These are phyloP conservation scores for Melolontha melolontha DNA, from an alignment of 2,888 invertebrate species.

Conservation along the genomic window DNA sequence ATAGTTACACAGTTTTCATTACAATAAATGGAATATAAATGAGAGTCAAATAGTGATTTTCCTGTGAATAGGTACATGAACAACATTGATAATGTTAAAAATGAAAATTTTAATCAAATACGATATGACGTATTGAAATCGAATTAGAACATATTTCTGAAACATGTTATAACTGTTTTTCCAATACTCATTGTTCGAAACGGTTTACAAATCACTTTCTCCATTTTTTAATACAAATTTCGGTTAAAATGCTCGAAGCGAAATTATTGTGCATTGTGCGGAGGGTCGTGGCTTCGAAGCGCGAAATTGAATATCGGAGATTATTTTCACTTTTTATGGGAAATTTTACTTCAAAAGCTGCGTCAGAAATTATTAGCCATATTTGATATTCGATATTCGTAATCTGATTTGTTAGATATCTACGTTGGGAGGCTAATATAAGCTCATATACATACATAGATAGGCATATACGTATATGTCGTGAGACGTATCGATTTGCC, in stretches of 20 bases:
- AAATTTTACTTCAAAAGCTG: background rate
- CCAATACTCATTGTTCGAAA: conserved; percentile 5
- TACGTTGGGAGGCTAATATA: no score
- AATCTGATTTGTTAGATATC: no score
- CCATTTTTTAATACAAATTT: background rate
- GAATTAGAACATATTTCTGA: background rate
- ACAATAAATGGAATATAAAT: background rate
- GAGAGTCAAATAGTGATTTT: background rate
- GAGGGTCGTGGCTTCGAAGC: background rate
- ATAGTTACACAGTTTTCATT: no score
- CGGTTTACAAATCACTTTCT: conserved; percentile 15
- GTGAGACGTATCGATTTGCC: no score
- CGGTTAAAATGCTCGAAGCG: background rate
- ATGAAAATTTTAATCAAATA: conserved; percentile 17
- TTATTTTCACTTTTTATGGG: background rate
- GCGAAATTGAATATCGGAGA: conserved; percentile 24
- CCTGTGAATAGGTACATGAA: no score
- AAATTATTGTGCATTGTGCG: conserved; percentile 8
- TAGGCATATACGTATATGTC: no score
- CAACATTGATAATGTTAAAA: background rate
- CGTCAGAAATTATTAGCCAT: background rate
- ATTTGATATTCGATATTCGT: no score
- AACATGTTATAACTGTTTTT: background rate
- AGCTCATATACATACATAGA: no score
- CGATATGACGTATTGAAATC: background rate